A percentile compares a stretch with the other conserved stretches of the same genome.
Evolutionary conservation across 2,888 invertebrate species (phyloP).

Genomic region (Hirtodrosophila confusa): DNA sequence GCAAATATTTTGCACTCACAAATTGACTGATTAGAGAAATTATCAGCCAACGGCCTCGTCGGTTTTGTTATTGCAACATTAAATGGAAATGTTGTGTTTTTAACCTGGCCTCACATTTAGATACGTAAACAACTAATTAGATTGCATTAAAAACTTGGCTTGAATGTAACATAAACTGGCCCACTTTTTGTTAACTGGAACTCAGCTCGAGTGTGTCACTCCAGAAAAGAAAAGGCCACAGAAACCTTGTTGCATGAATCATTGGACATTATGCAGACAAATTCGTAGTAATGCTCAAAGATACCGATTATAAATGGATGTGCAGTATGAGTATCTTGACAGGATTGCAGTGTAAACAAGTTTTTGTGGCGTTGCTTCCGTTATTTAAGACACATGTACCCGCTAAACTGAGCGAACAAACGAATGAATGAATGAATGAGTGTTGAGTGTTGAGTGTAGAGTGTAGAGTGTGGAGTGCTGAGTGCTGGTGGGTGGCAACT

Average conservation of each 20-base stretch:
- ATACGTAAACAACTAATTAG: slow-evolving; percentile 11
- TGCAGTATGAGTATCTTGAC: slow-evolving; percentile 19
- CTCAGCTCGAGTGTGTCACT: slow-evolving; percentile 8
- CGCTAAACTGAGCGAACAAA: slow-evolving; percentile 34
- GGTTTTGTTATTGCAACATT: slow-evolving; percentile 32
- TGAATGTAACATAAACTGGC: slow-evolving; percentile 2
- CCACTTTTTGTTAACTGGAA: not conserved
- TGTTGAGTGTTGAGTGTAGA: slow-evolving; percentile 18
- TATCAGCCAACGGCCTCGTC: slow-evolving; percentile 62
- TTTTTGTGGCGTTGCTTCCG: slow-evolving; percentile 43
- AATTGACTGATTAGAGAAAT: slow-evolving; percentile 66
- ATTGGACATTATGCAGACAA: slow-evolving; percentile 24
- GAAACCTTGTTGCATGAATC: slow-evolving; percentile 20
- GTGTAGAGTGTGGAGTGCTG: slow-evolving; percentile 16
- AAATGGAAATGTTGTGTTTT: slow-evolving; percentile 66
- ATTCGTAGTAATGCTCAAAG: slow-evolving; percentile 24
- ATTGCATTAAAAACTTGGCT: slow-evolving; percentile 14
- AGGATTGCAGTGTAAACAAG: slow-evolving; percentile 43
- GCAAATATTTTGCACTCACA: slow-evolving; percentile 46
- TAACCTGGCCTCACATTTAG: not conserved
- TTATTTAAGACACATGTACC: slow-evolving; percentile 39
- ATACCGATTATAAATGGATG: slow-evolving; percentile 30
- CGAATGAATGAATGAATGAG: slow-evolving; percentile 32
- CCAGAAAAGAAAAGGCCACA: no score
- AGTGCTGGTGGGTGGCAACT: slow-evolving; percentile 51